Conservation (phyloP, 2,113 vertebrate species). For the Athene cunicularia region DNA sequence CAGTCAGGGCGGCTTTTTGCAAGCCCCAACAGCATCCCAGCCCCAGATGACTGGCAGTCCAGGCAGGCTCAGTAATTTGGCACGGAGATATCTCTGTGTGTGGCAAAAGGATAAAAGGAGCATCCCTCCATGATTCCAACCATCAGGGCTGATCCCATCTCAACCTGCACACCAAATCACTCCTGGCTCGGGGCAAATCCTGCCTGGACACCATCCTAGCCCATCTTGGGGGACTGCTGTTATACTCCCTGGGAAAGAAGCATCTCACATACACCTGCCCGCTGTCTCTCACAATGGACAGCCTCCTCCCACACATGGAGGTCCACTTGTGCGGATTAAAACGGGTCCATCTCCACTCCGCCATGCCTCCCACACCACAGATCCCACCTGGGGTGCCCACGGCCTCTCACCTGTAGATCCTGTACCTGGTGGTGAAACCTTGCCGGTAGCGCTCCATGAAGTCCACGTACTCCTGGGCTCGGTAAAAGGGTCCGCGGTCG, state of each 20-base stretch:
- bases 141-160: background rate
- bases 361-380: fast-evolving
- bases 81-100: background rate
- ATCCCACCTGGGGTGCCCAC: fast-evolving
- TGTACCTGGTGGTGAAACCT: constrained; percentile 97
- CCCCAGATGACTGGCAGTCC: background rate
- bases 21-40: background rate
- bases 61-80: background rate
- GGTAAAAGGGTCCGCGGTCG: constrained; percentile 95
- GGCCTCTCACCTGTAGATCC: constrained; percentile 93
- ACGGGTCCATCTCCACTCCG: fast-evolving
- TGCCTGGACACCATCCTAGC: background rate
- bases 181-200: background rate
- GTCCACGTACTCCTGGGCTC: constrained; percentile 92
- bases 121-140: background rate
- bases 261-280: background rate
- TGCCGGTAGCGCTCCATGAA: constrained; percentile 94
- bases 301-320: fast-evolving
- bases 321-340: fast-evolving
- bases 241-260: background rate
- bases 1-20: fast-evolving
- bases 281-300: fast-evolving
- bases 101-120: background rate
- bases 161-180: background rate
- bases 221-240: background rate